phyloP scores from a whole-genome alignment of 2,113 vertebrate genomes.

The Enhydra lutris region DNA sequence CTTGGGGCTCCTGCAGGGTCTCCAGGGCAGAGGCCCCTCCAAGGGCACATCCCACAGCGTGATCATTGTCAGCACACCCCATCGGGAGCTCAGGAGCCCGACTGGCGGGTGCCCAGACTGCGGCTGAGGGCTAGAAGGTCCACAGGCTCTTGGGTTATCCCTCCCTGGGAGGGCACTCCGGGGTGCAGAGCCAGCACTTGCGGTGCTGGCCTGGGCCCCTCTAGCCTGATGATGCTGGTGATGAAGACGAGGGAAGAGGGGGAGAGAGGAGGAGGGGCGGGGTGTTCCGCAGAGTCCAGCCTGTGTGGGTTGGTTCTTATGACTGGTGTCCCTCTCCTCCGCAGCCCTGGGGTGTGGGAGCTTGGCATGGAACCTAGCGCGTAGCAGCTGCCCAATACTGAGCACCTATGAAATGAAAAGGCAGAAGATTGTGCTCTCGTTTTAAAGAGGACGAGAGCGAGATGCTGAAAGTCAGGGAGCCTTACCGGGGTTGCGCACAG shows the following conservation, averaged over 20 bases:
- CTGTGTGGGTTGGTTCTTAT: fast-evolving
- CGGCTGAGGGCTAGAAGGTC: not conserved
- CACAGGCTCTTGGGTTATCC: not conserved
- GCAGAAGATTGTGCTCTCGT: not conserved
- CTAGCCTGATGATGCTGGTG: not conserved
- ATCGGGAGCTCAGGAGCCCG: fast-evolving
- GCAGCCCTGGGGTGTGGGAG: not conserved
- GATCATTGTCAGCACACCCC: not conserved
- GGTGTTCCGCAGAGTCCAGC: fast-evolving
- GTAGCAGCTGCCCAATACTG: not conserved
- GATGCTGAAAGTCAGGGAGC: not conserved
- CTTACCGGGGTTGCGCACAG: fast-evolving
- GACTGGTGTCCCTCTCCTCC: not conserved
- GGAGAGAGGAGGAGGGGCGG: fast-evolving
- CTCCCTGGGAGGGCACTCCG: not conserved
- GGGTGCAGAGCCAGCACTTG: not conserved
- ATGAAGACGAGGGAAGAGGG: fast-evolving
- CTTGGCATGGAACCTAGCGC: not conserved
- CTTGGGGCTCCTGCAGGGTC: not conserved
- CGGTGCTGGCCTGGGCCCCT: not conserved
- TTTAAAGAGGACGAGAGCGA: not conserved
- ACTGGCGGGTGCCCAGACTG: not conserved
- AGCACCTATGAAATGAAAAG: not conserved
- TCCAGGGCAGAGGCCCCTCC: not conserved
- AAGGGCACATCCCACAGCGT: fast-evolving